Base-by-base conservation (phyloP, 1,140 invertebrate species). In the Ostrea denselamellosa region DNA sequence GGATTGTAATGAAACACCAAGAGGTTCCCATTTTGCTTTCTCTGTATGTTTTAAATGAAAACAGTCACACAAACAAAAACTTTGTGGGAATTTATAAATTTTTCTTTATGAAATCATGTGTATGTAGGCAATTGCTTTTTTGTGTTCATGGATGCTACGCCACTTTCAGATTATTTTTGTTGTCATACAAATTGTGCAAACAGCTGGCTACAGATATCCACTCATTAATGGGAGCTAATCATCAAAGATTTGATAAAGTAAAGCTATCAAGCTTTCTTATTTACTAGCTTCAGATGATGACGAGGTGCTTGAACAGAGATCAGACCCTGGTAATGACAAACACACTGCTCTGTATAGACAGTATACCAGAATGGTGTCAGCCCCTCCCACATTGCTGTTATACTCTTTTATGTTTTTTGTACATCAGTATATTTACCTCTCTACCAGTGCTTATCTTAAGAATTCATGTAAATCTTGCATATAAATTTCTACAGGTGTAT, bases 261-360 rank as follows among this genome's bases (percentile, higher is more conserved):
- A 28, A 81, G n/a, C 44, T 83, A 10, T 83, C 52, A 53, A 22
- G 44, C 19, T 83, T 83, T 83, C 44, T n/a, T 53, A 17, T 83
- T 83, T 83, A 88, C 68, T 77, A 77, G 88, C 83, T 62, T 87
- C 88, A 58, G 86, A 87, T 87, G 89, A 89, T 86, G 86, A 87
- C 5, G 71, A 87, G 8, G 85, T 86, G 12, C 53, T 89, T 25
- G 89, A 89, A 77, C 86, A 87, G 34, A 83, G 86, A 86, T 89
- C 89, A 86, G 89, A 89, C 56, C 89, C 89, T 82, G 89, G 89
- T 89, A 89, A 83, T 17, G n/a, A 22, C 28, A 58, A n/a, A 85
- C 83, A 85, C 54, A 54, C 51, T 34, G 68, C 68, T 25, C 68
- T 34, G 25, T 77, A 77, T 77, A 77, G 68, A 77, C 22, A 12